Conservation (phyloP, 2,797 vertebrate genomes). For the Odontamblyopus lacepedii region DNA sequence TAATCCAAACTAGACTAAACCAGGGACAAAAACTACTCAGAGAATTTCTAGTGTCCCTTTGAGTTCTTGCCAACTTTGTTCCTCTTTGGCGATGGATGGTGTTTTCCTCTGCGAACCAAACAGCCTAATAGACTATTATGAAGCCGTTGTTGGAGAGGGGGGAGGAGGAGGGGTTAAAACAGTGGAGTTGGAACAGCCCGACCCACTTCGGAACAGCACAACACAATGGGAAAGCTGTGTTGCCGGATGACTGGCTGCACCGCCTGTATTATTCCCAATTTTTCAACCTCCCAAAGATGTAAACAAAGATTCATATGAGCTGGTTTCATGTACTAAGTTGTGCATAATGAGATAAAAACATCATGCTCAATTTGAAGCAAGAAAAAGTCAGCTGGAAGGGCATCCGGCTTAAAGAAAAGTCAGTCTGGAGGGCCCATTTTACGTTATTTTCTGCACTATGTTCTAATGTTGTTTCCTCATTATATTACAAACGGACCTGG, state of each 20-base stretch:
- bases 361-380: not conserved
- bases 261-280: slow-evolving; percentile 2
- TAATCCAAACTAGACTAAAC: too few relatives aligned
- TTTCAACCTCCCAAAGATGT: not conserved
- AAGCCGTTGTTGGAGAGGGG: slow-evolving; percentile 30
- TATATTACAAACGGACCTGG: too few relatives aligned
- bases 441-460: too few relatives aligned
- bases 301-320: not conserved
- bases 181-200: slow-evolving; percentile 29
- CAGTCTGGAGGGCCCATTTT: too few relatives aligned
- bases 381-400: too few relatives aligned
- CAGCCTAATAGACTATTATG: slow-evolving; percentile 28
- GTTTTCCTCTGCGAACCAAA: slow-evolving; percentile 27
- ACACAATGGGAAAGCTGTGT: slow-evolving; percentile 24
- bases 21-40: too few relatives aligned
- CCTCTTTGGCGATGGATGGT: slow-evolving; percentile 29
- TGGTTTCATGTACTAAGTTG: not conserved
- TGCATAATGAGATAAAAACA: not conserved
- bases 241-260: slow-evolving; percentile 6
- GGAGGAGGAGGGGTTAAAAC: slow-evolving; percentile 33
- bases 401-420: too few relatives aligned
- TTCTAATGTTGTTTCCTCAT: too few relatives aligned
- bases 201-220: slow-evolving; percentile 40
- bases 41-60: too few relatives aligned
- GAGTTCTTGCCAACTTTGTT: not conserved